These are phyloP conservation scores for Microcebus jonahi DNA, from an alignment of 2,113 vertebrate species.

Conservation along the genomic window DNA sequence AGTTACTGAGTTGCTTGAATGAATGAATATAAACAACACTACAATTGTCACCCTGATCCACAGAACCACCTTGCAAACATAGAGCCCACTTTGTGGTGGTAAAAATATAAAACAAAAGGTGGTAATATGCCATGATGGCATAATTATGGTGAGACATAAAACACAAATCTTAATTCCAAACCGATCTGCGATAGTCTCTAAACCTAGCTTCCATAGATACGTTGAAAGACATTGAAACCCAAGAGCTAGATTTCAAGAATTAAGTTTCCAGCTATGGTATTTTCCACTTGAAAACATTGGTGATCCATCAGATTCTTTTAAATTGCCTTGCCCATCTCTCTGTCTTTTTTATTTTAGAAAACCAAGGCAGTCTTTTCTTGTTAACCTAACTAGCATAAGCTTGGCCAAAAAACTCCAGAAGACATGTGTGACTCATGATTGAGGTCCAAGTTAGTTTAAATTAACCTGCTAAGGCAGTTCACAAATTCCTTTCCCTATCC, in stretches of 20 bases:
- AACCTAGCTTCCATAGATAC: neutral
- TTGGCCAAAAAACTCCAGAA: slow-evolving; percentile 47
- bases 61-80: neutral
- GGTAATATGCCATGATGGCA: neutral
- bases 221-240: neutral
- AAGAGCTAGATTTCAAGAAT: neutral
- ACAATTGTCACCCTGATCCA: neutral
- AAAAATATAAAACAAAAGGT: neutral
- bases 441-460: slow-evolving; percentile 23
- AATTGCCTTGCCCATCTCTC: neutral
- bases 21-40: neutral
- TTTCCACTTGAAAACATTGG: neutral
- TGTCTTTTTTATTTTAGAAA: neutral
- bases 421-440: neutral
- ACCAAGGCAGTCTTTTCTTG: neutral
- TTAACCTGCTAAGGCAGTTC: slow-evolving; percentile 37
- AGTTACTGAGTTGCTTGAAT: neutral
- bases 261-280: neutral
- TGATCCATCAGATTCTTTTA: neutral
- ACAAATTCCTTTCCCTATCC: slow-evolving; percentile 21
- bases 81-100: neutral
- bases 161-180: neutral
- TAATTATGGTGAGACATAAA: neutral
- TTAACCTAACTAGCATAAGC: neutral
- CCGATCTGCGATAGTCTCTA: fast-evolving